phyloP scores from a whole-genome alignment of 2,888 invertebrate species.

The Tyria jacobaeae region DNA sequence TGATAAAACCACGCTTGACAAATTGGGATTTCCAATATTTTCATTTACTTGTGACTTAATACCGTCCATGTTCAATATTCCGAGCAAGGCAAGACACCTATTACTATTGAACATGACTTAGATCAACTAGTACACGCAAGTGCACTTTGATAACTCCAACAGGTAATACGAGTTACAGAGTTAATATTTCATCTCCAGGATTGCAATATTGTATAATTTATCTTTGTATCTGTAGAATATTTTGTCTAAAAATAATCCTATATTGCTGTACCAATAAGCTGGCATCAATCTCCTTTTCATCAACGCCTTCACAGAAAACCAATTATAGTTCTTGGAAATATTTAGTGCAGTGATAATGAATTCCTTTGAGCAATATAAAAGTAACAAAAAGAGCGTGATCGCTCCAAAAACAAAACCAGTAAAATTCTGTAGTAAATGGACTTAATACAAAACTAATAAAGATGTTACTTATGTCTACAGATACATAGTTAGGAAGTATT shows the following conservation, averaged over 20 bases:
- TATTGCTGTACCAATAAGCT: not conserved
- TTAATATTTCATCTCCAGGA: slow-evolving; percentile 17
- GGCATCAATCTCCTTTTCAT: too few species aligned
- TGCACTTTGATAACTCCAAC: slow-evolving; percentile 20
- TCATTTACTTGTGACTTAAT: not conserved
- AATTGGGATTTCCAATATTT: slow-evolving; percentile 7
- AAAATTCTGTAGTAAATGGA: too few species aligned
- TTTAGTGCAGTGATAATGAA: too few species aligned
- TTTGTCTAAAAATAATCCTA: not conserved
- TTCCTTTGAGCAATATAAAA: too few species aligned
- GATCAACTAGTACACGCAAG: slow-evolving; percentile 19
- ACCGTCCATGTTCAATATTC: slow-evolving; percentile 6
- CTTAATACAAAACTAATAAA: too few species aligned
- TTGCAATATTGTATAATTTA: slow-evolving; percentile 5
- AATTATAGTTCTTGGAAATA: too few species aligned
- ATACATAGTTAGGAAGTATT: too few species aligned
- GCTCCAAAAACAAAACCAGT: too few species aligned
- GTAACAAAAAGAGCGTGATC: too few species aligned
- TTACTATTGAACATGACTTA: slow-evolving; percentile 41
- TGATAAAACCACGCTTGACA: not conserved
- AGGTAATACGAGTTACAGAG: slow-evolving; percentile 20
- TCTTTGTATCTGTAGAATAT: not conserved
- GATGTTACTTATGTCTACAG: too few species aligned
- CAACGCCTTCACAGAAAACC: too few species aligned
- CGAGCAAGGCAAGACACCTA: slow-evolving; percentile 29